These are phyloP conservation scores for Epirrita christyi DNA, from an alignment of 2,888 invertebrate genomes.

Conservation along the genomic window DNA sequence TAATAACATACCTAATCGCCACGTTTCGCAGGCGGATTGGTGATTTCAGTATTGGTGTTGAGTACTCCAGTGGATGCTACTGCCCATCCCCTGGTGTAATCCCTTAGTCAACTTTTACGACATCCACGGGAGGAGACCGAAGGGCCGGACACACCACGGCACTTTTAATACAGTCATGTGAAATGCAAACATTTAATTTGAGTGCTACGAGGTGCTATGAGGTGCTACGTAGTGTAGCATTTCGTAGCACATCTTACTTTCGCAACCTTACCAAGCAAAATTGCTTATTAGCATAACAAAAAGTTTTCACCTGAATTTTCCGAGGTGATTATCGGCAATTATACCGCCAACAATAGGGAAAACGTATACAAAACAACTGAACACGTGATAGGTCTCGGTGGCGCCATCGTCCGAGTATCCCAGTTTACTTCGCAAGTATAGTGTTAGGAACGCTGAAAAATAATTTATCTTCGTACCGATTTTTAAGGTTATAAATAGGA, in stretches of 20 bases:
- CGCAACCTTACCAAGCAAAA: no score
- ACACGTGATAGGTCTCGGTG: conserved; percentile 90
- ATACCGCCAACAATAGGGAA: conserved; percentile 92
- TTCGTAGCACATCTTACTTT: conserved; percentile 1
- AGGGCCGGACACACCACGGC: no score
- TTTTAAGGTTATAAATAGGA: not conserved
- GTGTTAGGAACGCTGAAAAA: conserved; percentile 87
- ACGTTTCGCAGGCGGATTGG: no score
- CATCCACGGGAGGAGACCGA: no score
- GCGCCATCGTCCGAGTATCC: conserved; percentile 86
- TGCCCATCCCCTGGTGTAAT: no score
- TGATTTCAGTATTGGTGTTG: no score
- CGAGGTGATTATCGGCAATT: conserved; percentile 91
- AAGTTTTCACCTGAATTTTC: conserved; percentile 88
- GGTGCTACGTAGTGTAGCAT: conserved; percentile 3
- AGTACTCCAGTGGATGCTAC: no score
- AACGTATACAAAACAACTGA: conserved; percentile 90
- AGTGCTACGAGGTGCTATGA: conserved; percentile 19
- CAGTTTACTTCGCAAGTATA: conserved; percentile 89
- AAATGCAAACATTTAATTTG: not conserved
- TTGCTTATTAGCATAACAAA: no score
- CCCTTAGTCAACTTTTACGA: no score
- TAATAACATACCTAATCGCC: no score
- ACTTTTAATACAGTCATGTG: no score
- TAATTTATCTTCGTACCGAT: not conserved